Evolutionary conservation across 2,113 vertebrate genomes (phyloP).

Genomic region (Notarius quadriscutis): DNA sequence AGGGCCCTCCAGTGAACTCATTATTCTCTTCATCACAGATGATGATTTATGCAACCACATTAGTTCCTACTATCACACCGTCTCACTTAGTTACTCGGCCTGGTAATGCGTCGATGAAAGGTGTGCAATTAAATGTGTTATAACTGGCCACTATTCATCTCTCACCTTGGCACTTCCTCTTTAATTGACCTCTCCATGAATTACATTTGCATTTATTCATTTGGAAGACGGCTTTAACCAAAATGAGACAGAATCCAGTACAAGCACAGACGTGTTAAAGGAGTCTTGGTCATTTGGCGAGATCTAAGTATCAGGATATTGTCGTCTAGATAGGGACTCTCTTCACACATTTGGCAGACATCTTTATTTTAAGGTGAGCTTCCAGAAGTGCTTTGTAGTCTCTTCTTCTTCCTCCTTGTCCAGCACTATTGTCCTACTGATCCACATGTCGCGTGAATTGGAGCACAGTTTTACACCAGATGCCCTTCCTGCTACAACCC

Average conservation of each 20-base stretch:
- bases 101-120: not conserved
- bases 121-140: slow-evolving; percentile 31
- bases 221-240: slow-evolving; percentile 2
- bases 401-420: too few relatives aligned
- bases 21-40: slow-evolving; percentile 1
- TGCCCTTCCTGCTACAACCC: too few relatives aligned
- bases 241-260: not conserved
- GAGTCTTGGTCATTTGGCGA: not conserved
- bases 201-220: slow-evolving; percentile 36
- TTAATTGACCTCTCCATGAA: slow-evolving; percentile 30
- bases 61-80: not conserved
- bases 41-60: slow-evolving; percentile 15
- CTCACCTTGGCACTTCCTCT: not conserved
- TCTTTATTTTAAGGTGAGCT: not conserved
- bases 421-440: not conserved
- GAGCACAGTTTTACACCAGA: too few relatives aligned
- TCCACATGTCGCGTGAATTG: too few relatives aligned
- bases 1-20: not conserved
- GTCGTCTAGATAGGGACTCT: not conserved
- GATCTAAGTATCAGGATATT: not conserved
- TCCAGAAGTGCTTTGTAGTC: not conserved
- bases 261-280: not conserved
- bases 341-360: not conserved
- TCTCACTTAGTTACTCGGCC: not conserved
- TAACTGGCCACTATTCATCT: slow-evolving; percentile 6